A percentile compares a stretch with the other conserved stretches of the same genome.
phyloP scores from a whole-genome alignment of 2,888 invertebrate genomes.

The Bombylius major region DNA sequence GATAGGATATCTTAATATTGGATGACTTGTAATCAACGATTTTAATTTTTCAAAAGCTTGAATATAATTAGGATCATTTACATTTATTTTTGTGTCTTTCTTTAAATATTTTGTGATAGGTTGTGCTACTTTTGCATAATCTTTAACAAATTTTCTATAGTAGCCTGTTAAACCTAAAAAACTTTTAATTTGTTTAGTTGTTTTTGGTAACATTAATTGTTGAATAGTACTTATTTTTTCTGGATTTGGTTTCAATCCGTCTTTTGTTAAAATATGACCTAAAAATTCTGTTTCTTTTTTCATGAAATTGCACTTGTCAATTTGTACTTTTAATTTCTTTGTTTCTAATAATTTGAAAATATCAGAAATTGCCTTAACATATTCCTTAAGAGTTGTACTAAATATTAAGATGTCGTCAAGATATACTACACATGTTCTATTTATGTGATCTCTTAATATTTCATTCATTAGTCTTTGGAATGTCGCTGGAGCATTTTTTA shows the following conservation, averaged over 20 bases:
- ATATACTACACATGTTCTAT: slow-evolving; percentile 5
- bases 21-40: slow-evolving; percentile 3
- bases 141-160: slow-evolving; percentile 7
- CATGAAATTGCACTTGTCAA: slow-evolving; percentile 7
- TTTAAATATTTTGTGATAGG: slow-evolving; percentile 3
- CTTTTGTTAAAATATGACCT: slow-evolving; percentile 1
- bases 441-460: slow-evolving; percentile 6
- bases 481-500: slow-evolving; percentile 1
- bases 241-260: slow-evolving; percentile 5
- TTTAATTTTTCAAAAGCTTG: slow-evolving; percentile 8
- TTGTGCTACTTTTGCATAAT: slow-evolving; percentile 4
- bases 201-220: slow-evolving; percentile 3
- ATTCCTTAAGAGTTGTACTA: slow-evolving; percentile 6
- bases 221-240: slow-evolving; percentile 5
- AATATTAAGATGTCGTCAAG: slow-evolving; percentile 8
- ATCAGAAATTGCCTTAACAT: slow-evolving; percentile 3
- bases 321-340: slow-evolving; percentile 6
- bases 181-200: slow-evolving; percentile 7
- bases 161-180: slow-evolving; percentile 8
- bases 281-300: slow-evolving; percentile 6
- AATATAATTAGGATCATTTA: slow-evolving; percentile 15
- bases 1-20: slow-evolving; percentile 6
- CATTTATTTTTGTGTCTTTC: slow-evolving; percentile 1
- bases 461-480: slow-evolving; percentile 5
- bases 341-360: slow-evolving; percentile 3